Evolutionary conservation across 1,140 invertebrate genomes (phyloP).

Genomic region (Prorops nasuta): DNA sequence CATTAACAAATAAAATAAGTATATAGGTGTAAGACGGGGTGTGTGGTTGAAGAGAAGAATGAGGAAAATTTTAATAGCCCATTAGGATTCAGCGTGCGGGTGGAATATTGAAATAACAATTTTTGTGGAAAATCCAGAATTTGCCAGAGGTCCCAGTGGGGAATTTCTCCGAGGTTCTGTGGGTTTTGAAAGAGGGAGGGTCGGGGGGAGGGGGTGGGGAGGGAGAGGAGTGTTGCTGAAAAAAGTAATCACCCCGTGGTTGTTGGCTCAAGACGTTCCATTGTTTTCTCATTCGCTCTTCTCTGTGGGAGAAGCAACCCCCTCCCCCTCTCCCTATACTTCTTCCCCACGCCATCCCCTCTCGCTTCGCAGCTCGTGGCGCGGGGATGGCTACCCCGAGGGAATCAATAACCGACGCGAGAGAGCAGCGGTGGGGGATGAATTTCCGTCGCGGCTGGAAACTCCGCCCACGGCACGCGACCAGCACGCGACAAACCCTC

Average conservation of each 20-base stretch:
- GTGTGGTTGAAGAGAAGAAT: no score
- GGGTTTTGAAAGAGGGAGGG: no score
- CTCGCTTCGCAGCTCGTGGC: not conserved
- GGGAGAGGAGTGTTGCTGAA: not conserved
- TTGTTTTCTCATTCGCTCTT: slow-evolving; percentile 13
- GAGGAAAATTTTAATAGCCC: no score
- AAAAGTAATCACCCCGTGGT: slow-evolving; percentile 12
- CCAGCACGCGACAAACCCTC: slow-evolving; percentile 46
- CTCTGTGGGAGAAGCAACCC: slow-evolving; percentile 3
- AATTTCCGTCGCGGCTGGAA: slow-evolving; percentile 14
- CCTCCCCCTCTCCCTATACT: slow-evolving; percentile 16
- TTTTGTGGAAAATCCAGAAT: no score
- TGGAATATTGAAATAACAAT: no score
- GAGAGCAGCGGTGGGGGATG: slow-evolving; percentile 34
- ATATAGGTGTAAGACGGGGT: no score
- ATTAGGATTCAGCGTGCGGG: no score
- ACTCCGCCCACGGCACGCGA: slow-evolving; percentile 54
- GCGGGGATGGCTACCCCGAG: slow-evolving; percentile 46
- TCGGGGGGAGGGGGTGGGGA: not conserved
- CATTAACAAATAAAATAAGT: no score
- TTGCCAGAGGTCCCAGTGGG: no score
- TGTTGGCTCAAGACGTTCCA: slow-evolving; percentile 20
- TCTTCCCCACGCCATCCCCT: slow-evolving; percentile 19
- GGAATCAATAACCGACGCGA: slow-evolving; percentile 55
- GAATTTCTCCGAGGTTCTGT: no score